Evolutionary conservation across 2,797 vertebrate genomes (phyloP).

Genomic region (Steatocranus sp.): DNA sequence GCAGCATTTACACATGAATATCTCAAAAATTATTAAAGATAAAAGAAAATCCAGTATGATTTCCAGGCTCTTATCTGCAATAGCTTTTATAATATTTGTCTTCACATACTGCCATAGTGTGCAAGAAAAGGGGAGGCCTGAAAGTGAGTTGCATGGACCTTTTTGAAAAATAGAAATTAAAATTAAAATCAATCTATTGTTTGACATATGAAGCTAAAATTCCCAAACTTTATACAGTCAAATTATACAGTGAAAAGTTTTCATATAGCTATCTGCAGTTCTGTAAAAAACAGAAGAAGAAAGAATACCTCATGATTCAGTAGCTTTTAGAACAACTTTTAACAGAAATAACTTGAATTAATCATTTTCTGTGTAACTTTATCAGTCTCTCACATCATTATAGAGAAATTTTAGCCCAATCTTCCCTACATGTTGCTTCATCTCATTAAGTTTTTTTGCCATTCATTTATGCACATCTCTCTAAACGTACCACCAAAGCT

Average conservation of each 20-base stretch:
- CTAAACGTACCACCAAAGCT: not conserved
- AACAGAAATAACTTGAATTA: not conserved
- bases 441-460: not conserved
- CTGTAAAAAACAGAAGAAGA: not conserved
- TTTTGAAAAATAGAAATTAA: not conserved
- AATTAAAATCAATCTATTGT: not conserved
- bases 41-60: not conserved
- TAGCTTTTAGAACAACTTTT: not conserved
- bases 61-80: not conserved
- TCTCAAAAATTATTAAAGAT: not conserved
- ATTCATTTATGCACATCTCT: not conserved
- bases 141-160: not conserved
- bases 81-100: not conserved
- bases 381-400: not conserved
- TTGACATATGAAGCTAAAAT: not conserved
- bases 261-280: not conserved
- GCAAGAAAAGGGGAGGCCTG: not conserved
- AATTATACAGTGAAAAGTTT: not conserved
- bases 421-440: not conserved
- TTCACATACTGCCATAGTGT: not conserved
- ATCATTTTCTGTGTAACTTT: not conserved
- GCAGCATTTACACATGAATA: not conserved
- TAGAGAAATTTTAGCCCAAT: not conserved
- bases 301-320: not conserved
- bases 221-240: not conserved